These are phyloP conservation scores for Hedya salicella DNA, from an alignment of 2,888 invertebrate genomes.

Conservation along the genomic window DNA sequence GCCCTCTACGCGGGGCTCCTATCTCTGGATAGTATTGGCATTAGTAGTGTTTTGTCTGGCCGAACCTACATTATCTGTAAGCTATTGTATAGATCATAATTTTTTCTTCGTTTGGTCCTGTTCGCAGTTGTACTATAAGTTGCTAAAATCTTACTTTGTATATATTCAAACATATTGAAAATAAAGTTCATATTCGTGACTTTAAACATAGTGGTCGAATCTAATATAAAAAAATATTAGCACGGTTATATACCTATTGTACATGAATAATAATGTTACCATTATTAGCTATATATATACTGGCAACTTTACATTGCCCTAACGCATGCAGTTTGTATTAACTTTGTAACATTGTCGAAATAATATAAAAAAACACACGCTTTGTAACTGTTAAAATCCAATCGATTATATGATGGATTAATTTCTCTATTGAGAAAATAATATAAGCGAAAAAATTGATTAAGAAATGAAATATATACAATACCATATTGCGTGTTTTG, in stretches of 20 bases:
- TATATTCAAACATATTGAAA: too few species aligned
- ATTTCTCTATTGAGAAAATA: not conserved
- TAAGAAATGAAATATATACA: conserved; percentile 1
- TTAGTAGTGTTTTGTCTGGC: too few species aligned
- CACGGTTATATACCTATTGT: conserved; percentile 36
- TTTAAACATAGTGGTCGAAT: not conserved
- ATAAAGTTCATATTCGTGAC: conserved; percentile 4
- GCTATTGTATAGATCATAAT: too few species aligned
- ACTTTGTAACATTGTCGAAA: conserved; percentile 7
- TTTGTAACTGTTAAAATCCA: not conserved
- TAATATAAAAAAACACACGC: not conserved
- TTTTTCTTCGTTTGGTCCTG: too few species aligned
- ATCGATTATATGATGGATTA: not conserved
- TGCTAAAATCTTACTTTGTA: too few species aligned
- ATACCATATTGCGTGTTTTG: conserved; percentile 4
- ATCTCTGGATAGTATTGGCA: too few species aligned
- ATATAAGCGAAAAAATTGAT: not conserved
- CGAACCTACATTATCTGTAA: too few species aligned
- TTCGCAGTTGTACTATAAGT: too few species aligned
- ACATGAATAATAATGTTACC: conserved; percentile 56
- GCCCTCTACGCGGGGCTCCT: too few species aligned
- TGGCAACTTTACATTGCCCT: conserved; percentile 57
- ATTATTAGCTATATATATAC: conserved; percentile 47
- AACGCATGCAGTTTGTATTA: conserved; percentile 49
- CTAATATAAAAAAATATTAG: conserved; percentile 26